Evolutionary conservation across 1,140 invertebrate species (phyloP).

Genomic region (Sycobia sp.): DNA sequence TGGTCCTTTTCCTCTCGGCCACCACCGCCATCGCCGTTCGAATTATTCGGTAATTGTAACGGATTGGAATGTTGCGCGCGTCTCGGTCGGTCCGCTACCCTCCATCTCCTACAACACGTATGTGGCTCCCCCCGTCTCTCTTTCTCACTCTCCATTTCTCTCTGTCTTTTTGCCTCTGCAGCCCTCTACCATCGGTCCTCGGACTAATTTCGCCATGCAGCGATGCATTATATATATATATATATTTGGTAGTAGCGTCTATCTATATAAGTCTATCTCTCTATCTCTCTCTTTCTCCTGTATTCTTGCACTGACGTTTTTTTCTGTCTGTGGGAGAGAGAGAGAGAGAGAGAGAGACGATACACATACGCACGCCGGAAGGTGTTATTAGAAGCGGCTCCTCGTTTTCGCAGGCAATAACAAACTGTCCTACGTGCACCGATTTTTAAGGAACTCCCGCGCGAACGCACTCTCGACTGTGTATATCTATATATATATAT

Average conservation of each 20-base stretch:
- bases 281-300: neutral
- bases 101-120: constrained; percentile 22
- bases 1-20: neutral
- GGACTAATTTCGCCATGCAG: constrained; percentile 10
- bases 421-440: constrained; percentile 23
- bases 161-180: too few relatives aligned
- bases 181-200: neutral
- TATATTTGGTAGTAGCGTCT: neutral
- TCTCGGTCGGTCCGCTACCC: too few relatives aligned
- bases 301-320: too few relatives aligned
- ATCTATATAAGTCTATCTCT: neutral
- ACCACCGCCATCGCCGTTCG: constrained; percentile 40
- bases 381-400: constrained; percentile 21
- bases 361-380: neutral
- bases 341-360: too few relatives aligned
- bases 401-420: constrained; percentile 7
- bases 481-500: too few relatives aligned
- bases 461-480: too few relatives aligned
- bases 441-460: constrained; percentile 3
- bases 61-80: constrained; percentile 56
- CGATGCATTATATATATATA: neutral
- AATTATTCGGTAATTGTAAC: constrained; percentile 62
- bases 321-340: too few relatives aligned
- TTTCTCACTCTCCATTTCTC: neutral
- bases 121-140: constrained; percentile 19